A percentile compares a stretch with the other conserved stretches of the same genome.
Conservation (phyloP, 2,113 vertebrate genomes). For the Isurus oxyrinchus region DNA sequence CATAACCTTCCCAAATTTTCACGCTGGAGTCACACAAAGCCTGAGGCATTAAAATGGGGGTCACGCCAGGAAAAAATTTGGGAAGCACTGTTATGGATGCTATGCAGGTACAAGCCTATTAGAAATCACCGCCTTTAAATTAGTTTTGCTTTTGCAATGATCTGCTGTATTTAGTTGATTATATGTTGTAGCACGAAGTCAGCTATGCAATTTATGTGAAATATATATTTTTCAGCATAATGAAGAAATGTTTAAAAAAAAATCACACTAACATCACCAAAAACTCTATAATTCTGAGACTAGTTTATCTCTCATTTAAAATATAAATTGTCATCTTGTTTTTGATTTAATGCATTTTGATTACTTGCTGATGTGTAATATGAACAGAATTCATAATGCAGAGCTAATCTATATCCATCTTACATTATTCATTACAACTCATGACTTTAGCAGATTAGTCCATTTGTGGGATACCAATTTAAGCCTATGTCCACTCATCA, state of each 20-base stretch:
- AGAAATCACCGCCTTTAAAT: background rate
- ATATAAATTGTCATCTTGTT: constrained; percentile 17
- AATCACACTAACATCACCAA: background rate
- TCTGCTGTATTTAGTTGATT: background rate
- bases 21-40: no score
- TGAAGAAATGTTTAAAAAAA: background rate
- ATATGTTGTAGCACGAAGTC: background rate
- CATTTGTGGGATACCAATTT: background rate
- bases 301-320: constrained; percentile 27
- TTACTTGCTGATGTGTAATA: constrained; percentile 15
- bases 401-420: constrained; percentile 6
- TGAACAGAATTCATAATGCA: constrained; percentile 3
- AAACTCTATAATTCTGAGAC: background rate
- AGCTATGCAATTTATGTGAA: background rate
- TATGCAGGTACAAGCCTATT: no score
- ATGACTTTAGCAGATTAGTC: constrained; percentile 19
- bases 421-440: background rate
- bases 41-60: no score
- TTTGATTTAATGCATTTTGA: background rate
- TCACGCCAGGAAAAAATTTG: no score
- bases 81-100: background rate
- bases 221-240: background rate
- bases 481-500: background rate
- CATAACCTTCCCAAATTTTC: no score
- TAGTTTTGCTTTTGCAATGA: background rate